phyloP scores from a whole-genome alignment of 23 tunicate species.

The Aplidium turbinatum region DNA sequence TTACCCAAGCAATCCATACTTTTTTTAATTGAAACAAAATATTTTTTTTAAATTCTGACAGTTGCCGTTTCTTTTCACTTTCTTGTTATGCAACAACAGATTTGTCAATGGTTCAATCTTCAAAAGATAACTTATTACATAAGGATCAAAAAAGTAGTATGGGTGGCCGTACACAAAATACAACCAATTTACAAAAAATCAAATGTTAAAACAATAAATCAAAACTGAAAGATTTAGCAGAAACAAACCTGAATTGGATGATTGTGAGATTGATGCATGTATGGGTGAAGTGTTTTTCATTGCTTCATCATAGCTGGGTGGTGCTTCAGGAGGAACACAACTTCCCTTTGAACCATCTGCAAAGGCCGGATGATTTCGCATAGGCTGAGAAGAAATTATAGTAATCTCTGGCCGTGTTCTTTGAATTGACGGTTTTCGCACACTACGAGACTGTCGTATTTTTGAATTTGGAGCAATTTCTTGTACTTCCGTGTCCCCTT shows the following conservation, averaged over 20 bases:
- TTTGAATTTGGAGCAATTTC: too few relatives aligned
- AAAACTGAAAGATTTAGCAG: background rate
- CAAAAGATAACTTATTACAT: too few relatives aligned
- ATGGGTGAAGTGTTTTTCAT: conserved; percentile 32
- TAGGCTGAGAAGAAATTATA: conserved; percentile 70
- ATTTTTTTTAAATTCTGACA: background rate
- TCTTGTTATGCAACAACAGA: background rate
- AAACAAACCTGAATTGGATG: background rate
- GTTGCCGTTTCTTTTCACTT: background rate
- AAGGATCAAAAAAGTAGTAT: too few relatives aligned
- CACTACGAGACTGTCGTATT: conserved; percentile 27
- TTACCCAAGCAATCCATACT: too few relatives aligned
- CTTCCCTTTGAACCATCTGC: conserved; percentile 88
- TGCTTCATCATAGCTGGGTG: conserved; percentile 91
- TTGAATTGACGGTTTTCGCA: conserved; percentile 23
- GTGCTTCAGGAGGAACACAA: conserved; percentile 90
- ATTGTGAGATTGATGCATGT: background rate
- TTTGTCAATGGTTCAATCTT: background rate
- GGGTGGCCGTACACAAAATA: too few relatives aligned
- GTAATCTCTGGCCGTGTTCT: conserved; percentile 80
- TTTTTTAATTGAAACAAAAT: background rate
- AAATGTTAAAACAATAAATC: background rate
- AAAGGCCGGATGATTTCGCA: conserved; percentile 83
- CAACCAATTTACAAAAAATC: background rate
- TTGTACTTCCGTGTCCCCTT: conserved; percentile 10